phyloP scores from a whole-genome alignment of 2,113 vertebrate species.

The Empidonax traillii region DNA sequence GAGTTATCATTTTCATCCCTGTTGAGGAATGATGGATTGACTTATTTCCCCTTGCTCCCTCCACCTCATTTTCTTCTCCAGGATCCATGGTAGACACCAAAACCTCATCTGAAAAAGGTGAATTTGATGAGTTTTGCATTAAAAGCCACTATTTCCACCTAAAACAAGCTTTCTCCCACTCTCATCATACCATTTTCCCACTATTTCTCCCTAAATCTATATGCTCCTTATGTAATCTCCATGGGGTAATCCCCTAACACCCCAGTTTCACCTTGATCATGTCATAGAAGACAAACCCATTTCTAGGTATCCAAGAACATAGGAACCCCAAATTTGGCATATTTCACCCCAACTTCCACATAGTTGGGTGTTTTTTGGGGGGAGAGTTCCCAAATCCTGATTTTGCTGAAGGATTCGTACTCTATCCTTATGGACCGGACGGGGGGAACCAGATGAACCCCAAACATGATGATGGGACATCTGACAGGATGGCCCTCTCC shows the following conservation, averaged over 20 bases:
- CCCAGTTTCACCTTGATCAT: background rate
- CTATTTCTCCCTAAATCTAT: background rate
- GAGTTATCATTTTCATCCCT: background rate
- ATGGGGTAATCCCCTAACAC: background rate
- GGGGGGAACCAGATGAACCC: background rate
- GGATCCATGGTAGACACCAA: background rate
- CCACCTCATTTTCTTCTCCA: background rate
- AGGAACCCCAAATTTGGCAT: background rate
- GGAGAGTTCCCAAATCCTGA: background rate
- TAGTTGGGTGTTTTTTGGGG: background rate
- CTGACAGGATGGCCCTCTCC: fast-evolving
- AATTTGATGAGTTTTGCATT: background rate
- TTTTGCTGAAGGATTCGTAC: background rate
- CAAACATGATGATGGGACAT: background rate
- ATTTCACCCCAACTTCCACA: background rate
- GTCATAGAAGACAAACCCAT: background rate
- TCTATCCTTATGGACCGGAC: background rate
- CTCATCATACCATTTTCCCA: background rate
- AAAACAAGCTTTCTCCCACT: background rate
- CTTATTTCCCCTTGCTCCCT: background rate
- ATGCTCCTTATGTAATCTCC: background rate
- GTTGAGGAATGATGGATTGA: background rate
- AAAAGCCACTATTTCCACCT: background rate
- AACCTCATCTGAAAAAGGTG: background rate
- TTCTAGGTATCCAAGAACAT: background rate